Conservation (phyloP, 2,797 vertebrate genomes). For the Neomorphus geoffroyi region DNA sequence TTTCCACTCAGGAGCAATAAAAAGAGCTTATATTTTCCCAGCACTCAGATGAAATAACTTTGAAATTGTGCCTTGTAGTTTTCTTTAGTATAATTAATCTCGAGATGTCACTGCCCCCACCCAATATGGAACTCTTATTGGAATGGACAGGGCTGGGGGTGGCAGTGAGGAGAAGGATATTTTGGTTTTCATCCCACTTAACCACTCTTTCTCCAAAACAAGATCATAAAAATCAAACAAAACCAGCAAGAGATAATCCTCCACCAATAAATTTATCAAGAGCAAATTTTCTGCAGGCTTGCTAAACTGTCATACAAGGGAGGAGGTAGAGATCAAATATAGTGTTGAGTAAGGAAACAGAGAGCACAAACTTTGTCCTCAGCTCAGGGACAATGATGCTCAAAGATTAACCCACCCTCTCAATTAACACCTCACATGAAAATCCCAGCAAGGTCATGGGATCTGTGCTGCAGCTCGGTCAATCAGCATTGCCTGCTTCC, state of each 20-base stretch:
- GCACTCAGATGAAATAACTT: conserved; percentile 12
- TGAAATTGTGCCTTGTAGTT: conserved; percentile 14
- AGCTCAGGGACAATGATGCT: conserved; percentile 86
- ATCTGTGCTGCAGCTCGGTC: conserved; percentile 85
- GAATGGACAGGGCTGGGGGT: not conserved
- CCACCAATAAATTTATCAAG: conserved; percentile 71
- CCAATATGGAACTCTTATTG: not conserved
- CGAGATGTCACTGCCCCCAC: not conserved
- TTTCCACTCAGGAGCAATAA: conserved; percentile 34
- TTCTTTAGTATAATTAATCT: conserved; percentile 22
- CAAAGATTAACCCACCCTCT: conserved; percentile 91
- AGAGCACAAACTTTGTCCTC: conserved; percentile 84
- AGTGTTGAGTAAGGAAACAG: conserved; percentile 79
- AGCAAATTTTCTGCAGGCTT: conserved; percentile 67
- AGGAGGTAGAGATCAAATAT: conserved; percentile 78
- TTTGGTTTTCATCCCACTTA: conserved; percentile 51
- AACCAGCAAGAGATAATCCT: conserved; percentile 63
- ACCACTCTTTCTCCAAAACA: conserved; percentile 33
- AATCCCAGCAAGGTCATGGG: conserved; percentile 89
- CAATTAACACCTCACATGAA: conserved; percentile 96
- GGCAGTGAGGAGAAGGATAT: not conserved
- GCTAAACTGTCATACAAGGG: conserved; percentile 58
- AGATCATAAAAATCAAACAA: conserved; percentile 64
- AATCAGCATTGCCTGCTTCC: conserved; percentile 87
- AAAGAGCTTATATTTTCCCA: conserved; percentile 45